These are phyloP conservation scores for Cottoperca gobio DNA, from an alignment of 2,797 vertebrate species.

Conservation along the genomic window DNA sequence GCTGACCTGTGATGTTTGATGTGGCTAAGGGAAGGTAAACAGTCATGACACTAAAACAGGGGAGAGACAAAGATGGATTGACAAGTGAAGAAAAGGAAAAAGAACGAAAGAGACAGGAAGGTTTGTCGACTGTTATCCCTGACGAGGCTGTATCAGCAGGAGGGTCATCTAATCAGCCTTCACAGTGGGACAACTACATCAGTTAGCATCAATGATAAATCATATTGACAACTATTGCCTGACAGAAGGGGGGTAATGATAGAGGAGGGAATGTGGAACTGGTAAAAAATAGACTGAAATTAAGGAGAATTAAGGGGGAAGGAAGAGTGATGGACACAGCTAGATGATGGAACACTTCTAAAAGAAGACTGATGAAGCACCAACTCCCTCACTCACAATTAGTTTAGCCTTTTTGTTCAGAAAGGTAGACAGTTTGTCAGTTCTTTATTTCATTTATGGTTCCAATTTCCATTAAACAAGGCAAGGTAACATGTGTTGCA, in stretches of 20 bases:
- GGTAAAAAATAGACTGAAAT: slow-evolving; percentile 64
- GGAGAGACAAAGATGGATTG: slow-evolving; percentile 23
- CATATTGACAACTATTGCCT: slow-evolving; percentile 68
- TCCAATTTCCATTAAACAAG: too few relatives aligned
- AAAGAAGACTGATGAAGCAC: too few relatives aligned
- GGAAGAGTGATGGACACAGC: slow-evolving; percentile 45
- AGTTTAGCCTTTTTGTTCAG: too few relatives aligned
- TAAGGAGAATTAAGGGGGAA: slow-evolving; percentile 36
- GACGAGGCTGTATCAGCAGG: slow-evolving; percentile 55
- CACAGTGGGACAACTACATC: slow-evolving; percentile 68
- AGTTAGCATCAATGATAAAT: slow-evolving; percentile 70
- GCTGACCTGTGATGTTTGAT: slow-evolving; percentile 31
- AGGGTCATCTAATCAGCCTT: slow-evolving; percentile 73
- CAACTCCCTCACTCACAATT: too few relatives aligned
- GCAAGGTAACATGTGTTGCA: too few relatives aligned
- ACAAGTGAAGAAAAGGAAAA: slow-evolving; percentile 31
- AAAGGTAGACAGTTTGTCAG: too few relatives aligned
- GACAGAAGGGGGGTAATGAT: slow-evolving; percentile 54
- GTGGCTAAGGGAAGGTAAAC: slow-evolving; percentile 3
- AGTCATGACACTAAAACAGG: slow-evolving; percentile 22
- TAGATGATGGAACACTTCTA: slow-evolving; percentile 18
- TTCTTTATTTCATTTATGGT: too few relatives aligned
- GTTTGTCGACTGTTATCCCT: slow-evolving; percentile 31
- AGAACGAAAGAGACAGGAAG: slow-evolving; percentile 28
- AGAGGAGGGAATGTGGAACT: slow-evolving; percentile 47